Evolutionary conservation across 1,140 invertebrate species (phyloP).

Genomic region (Apis laboriosa): DNA sequence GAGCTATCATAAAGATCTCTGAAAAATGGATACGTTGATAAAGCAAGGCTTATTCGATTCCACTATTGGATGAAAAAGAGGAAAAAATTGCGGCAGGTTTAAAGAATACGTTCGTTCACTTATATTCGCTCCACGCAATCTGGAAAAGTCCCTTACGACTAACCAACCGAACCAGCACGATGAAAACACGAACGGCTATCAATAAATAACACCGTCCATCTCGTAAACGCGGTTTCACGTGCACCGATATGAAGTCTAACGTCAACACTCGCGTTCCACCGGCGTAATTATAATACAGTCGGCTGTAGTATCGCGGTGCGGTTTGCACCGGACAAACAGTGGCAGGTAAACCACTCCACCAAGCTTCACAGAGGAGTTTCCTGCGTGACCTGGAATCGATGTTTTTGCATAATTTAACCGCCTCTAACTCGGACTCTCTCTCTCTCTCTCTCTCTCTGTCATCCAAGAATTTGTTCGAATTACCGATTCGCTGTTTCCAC

Average conservation of each 20-base stretch:
- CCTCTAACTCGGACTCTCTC: background rate
- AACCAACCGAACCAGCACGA: no score
- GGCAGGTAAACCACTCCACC: slow-evolving; percentile 7
- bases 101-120: background rate
- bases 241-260: slow-evolving; percentile 3
- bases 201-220: slow-evolving; percentile 14
- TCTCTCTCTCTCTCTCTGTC: no score
- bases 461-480: background rate
- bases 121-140: background rate
- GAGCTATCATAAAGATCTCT: background rate
- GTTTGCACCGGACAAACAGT: slow-evolving; percentile 31
- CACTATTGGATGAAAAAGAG: no score
- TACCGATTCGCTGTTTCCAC: background rate
- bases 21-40: no score
- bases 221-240: slow-evolving; percentile 11
- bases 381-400: slow-evolving; percentile 56
- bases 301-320: background rate
- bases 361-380: slow-evolving; percentile 13
- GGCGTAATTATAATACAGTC: slow-evolving; percentile 33
- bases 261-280: slow-evolving; percentile 16
- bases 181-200: background rate
- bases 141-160: background rate
- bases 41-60: background rate
- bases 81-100: background rate
- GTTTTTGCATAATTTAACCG: slow-evolving; percentile 66